Percentiles rank a stretch among this genome's conserved stretches.
phyloP scores from a whole-genome alignment of 2,113 vertebrate genomes.

The Antigone vipio region DNA sequence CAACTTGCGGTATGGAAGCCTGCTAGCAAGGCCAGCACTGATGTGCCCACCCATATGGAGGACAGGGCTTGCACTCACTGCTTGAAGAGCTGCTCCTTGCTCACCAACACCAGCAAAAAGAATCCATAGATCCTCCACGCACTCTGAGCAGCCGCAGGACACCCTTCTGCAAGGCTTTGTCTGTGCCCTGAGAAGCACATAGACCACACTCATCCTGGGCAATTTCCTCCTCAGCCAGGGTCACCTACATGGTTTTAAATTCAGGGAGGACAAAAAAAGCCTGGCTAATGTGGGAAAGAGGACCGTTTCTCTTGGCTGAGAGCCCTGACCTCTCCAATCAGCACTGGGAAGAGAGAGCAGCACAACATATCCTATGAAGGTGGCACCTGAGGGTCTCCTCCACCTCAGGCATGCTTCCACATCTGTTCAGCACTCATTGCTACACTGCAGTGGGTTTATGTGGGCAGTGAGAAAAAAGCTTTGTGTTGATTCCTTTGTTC shows the following conservation, averaged over 20 bases:
- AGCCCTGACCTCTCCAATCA: neutral
- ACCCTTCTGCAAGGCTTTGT: neutral
- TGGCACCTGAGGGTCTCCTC: neutral
- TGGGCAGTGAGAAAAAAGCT: neutral
- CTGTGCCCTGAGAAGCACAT: neutral
- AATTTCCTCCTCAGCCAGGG: neutral
- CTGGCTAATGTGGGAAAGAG: neutral
- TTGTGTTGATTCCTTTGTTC: neutral
- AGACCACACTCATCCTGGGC: neutral
- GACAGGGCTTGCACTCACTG: neutral
- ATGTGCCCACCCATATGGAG: accelerated
- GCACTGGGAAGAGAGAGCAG: neutral
- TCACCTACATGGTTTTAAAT: neutral
- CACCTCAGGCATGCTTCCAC: neutral
- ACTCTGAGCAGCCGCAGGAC: accelerated
- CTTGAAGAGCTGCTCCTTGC: neutral
- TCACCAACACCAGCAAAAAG: neutral
- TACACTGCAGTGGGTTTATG: neutral
- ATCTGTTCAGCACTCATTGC: neutral
- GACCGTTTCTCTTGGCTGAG: neutral
- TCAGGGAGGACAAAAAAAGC: neutral
- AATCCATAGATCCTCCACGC: neutral
- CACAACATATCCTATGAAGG: neutral
- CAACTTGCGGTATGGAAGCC: neutral
- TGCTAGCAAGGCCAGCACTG: neutral